phyloP scores from a whole-genome alignment of 1,140 invertebrate species.

The Drosophila ambigua region DNA sequence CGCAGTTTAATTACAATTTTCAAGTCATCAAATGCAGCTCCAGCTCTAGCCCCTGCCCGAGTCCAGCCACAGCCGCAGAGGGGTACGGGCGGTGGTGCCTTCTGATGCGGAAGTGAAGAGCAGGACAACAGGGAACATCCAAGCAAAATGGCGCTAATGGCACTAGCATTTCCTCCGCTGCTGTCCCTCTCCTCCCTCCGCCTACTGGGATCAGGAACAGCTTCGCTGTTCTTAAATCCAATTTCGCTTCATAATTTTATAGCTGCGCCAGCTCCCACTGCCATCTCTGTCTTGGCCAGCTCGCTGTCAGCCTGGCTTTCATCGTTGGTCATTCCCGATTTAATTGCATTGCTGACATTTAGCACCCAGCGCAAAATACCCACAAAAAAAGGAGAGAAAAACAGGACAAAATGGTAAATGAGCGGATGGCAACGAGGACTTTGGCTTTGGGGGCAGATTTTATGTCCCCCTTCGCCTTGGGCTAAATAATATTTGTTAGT shows the following conservation, averaged over 20 bases:
- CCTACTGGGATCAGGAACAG: conserved; percentile 17
- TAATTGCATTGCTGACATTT: conserved; percentile 81
- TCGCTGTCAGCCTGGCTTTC: conserved; percentile 24
- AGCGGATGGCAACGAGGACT: conserved; percentile 2
- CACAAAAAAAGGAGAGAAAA: conserved; percentile 15
- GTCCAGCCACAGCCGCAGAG: conserved; percentile 11
- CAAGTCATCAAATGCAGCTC: conserved; percentile 78
- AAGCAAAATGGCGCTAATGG: conserved; percentile 71
- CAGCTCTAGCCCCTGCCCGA: conserved; percentile 2
- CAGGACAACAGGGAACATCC: conserved; percentile 23
- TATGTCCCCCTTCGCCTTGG: neutral
- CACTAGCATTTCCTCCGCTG: conserved; percentile 36
- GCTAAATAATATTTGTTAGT: conserved; percentile 21
- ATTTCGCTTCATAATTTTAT: conserved; percentile 78
- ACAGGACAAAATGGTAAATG: conserved; percentile 13
- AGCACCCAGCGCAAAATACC: conserved; percentile 53
- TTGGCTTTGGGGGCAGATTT: neutral
- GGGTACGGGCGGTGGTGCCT: conserved; percentile 14
- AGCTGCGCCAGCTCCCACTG: conserved; percentile 34
- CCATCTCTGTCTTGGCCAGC: conserved; percentile 3
- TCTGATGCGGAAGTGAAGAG: conserved; percentile 38
- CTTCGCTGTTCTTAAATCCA: conserved; percentile 71
- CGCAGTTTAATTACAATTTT: conserved; percentile 82
- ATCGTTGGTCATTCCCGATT: conserved; percentile 66
- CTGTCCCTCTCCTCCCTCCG: conserved; percentile 4